Evolutionary conservation across 2,113 vertebrate genomes (phyloP), one percentile per base, ranked within the genome.

Genomic region (Mesoclemmys tuberculata): DNA sequence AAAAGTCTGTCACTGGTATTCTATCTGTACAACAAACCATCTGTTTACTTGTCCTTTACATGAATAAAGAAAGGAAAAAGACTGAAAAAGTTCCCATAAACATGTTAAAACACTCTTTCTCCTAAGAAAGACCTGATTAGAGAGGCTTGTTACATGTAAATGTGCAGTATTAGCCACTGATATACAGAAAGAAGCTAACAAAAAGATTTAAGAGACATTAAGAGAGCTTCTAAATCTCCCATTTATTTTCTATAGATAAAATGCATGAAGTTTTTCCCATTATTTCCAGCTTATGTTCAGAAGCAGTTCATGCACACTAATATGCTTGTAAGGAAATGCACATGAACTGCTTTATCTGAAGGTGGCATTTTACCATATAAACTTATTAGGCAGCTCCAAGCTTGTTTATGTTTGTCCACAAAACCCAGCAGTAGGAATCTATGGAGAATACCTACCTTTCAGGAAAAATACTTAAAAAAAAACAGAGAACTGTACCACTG

Each of bases 281-380:
- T 41, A 26, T 75, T 75, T 75, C 6, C 12, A 2, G 9, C 22
- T 44, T 11, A 75, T 44, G 41, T 75, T 75, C 38, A 44, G 38
- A 75, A 75, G 8, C 26, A 82, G 31, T 51, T 90, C 0, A 0
- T 41, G 29, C 38, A 91, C 46, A 21, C 6, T 18, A 90, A 26
- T 64, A 41, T 35, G 10, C 68, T 88, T 83, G 49, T 56, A 93
- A 83, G 31, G 21, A 49, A 94, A 90, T 19, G 55, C 6, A 5
- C 46, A 77, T 31, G 49, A 93, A 87, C 8, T 51, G 6, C 38
- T 85, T 91, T 35, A 80, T 49, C 84, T 88, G 14, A 82, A 93
- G 56, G 83, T 1, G 4, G 31, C 82, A 91, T 95, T 97, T 94
- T 93, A 96, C 90, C 90, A 95, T 6, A 92, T 68, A 95, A 94